A percentile compares a stretch with the other conserved stretches of the same genome.
Evolutionary conservation across 2,113 vertebrate genomes (phyloP).

Genomic region (Cottus gobio): DNA sequence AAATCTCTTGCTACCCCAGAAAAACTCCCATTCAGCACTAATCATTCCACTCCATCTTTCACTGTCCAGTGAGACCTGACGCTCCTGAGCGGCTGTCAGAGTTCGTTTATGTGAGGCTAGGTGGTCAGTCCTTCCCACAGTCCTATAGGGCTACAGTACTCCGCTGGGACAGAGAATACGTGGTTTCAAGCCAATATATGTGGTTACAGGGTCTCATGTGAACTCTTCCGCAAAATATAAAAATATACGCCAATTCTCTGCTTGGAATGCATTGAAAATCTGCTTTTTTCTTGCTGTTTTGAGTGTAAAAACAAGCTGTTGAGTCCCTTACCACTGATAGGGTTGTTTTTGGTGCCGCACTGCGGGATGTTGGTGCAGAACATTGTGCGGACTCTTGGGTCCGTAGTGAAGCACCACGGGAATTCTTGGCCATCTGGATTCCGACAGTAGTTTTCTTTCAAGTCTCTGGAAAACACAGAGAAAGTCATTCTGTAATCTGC

Average conservation of each 20-base stretch:
- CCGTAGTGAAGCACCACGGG: conserved; percentile 98
- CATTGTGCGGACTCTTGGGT: conserved; percentile 91
- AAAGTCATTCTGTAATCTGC: conserved; percentile 22
- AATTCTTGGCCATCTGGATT: conserved; percentile 96
- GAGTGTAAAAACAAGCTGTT: conserved; percentile 24
- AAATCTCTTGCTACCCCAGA: conserved; percentile 49
- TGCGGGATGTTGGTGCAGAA: conserved; percentile 95
- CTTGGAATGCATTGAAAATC: conserved; percentile 17
- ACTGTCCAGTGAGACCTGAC: conserved; percentile 57
- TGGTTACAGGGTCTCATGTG: conserved; percentile 51
- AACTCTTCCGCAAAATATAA: conserved; percentile 35
- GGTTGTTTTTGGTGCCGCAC: conserved; percentile 81
- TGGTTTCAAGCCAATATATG: conserved; percentile 29
- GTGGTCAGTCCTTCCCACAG: conserved; percentile 75
- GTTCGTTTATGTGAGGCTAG: conserved; percentile 60
- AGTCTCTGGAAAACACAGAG: conserved; percentile 84
- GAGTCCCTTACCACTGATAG: conserved; percentile 71
- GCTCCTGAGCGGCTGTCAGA: conserved; percentile 66
- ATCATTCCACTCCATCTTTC: conserved; percentile 50
- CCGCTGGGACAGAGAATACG: conserved; percentile 44
- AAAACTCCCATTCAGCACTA: conserved; percentile 53
- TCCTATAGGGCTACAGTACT: conserved; percentile 27
- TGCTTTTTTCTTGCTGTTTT: conserved; percentile 13
- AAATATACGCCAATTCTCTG: conserved; percentile 15
- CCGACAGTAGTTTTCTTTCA: conserved; percentile 96